These are phyloP conservation scores for Rhinella marina DNA, from an alignment of 2,797 vertebrate genomes.

Conservation along the genomic window DNA sequence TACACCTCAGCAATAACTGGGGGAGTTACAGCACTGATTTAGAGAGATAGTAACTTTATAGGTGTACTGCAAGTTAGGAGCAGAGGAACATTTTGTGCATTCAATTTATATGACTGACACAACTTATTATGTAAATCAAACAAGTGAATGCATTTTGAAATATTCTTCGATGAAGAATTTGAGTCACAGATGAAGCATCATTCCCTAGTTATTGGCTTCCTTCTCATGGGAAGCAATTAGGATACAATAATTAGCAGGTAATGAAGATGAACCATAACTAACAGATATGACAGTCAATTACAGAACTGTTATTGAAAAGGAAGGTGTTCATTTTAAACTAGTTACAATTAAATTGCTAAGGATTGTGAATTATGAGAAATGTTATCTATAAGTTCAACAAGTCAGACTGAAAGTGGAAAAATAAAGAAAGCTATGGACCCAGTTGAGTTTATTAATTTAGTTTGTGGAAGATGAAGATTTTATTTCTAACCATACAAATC, in stretches of 20 bases:
- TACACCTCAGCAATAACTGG: neutral
- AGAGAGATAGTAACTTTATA: neutral
- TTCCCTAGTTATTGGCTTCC: conserved; percentile 45
- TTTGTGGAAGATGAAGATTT: neutral
- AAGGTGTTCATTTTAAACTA: conserved; percentile 33
- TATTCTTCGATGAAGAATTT: conserved; percentile 42
- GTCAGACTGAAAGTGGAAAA: no score
- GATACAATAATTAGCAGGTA: conserved; percentile 58
- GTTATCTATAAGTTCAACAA: no score
- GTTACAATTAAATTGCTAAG: conserved; percentile 15
- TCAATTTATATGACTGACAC: conserved; percentile 40
- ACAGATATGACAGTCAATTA: conserved; percentile 57
- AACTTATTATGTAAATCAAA: conserved; percentile 45
- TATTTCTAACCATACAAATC: neutral
- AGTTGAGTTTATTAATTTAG: neutral
- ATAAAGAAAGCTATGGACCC: neutral
- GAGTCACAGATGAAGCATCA: conserved; percentile 41
- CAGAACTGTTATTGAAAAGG: conserved; percentile 33
- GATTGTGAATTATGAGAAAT: neutral
- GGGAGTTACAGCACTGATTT: neutral
- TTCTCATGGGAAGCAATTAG: conserved; percentile 58
- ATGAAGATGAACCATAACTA: conserved; percentile 60
- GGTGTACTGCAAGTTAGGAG: neutral
- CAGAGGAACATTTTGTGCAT: conserved; percentile 12
- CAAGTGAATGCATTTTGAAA: conserved; percentile 46